Evolutionary conservation across 2,888 invertebrate genomes (phyloP), one percentile per base, ranked within the genome.

Genomic region (Dastarcus helophoroides): DNA sequence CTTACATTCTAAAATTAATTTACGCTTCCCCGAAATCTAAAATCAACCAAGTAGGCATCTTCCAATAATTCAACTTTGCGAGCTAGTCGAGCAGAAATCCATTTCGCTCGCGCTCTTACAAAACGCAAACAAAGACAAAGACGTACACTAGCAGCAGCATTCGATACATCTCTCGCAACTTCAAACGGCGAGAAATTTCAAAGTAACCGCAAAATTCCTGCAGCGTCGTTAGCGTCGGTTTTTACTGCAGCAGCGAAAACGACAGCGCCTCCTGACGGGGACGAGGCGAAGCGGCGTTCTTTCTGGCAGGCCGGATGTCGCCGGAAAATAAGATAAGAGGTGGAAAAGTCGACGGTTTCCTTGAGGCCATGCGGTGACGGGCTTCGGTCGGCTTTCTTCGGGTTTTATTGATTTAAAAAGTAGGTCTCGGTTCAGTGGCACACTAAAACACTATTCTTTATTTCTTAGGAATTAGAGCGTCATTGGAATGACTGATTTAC

Each of bases 61-160:
- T 36, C 33, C 36, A 33, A 36, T 36, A 33, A 36, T 29, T 36
- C 25, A 3, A 13, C 25, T 14, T 11, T 25, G n/a, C n/a, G n/a
- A 17, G 19, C 19, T 17, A 17, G 6, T 27, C 29, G 28, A 38
- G 35, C 28, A 31, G 31, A 14, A 32, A 33, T 7, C 36, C 29
- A 29, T 39, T 39, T 39, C 36, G 28, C 39, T 39, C 33, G n/a
- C 19, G 19, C n/a, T 17, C n/a, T n/a, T 7, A 17, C 21, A 34
- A 11, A 16, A 36, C 41, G 34, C 41, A 38, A 41, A 46, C 44
- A 44, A 36, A 40, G 41, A 46, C 47, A 48, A 46, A 48, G 48
- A 48, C 43, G 19, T 7, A 17, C 6, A 17, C 6, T 17, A 17
- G n/a, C n/a, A n/a, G n/a, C n/a, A n/a, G n/a, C n/a, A n/a, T n/a